Percentiles rank a stretch among this genome's conserved stretches.
Conservation (phyloP, 2,797 vertebrate species). For the Characodon lateralis region DNA sequence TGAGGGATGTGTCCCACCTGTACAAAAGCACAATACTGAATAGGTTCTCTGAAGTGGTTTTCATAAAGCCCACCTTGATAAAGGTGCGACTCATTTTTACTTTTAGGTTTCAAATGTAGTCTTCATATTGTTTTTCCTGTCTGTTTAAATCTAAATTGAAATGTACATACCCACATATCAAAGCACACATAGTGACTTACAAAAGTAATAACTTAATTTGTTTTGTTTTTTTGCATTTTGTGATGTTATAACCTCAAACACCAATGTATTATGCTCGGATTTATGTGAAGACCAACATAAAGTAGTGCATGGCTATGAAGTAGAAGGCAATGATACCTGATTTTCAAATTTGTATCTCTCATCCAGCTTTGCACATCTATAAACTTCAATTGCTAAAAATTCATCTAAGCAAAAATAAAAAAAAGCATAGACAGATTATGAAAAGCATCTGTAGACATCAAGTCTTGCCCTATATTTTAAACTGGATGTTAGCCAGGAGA, state of each 20-base stretch:
- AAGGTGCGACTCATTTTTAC: background rate
- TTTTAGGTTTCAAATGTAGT: background rate
- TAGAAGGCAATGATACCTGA: background rate
- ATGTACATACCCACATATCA: background rate
- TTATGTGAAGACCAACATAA: background rate
- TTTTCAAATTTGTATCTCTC: background rate
- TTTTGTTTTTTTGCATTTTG: background rate
- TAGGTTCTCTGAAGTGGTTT: constrained; percentile 44
- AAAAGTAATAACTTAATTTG: background rate
- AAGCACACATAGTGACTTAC: background rate
- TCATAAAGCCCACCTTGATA: constrained; percentile 38
- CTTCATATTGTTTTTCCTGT: background rate
- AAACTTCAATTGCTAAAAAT: no score
- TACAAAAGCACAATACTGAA: constrained; percentile 46
- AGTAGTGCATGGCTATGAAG: background rate
- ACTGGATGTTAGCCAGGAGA: no score
- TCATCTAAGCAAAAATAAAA: no score
- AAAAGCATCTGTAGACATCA: no score
- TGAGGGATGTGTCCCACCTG: constrained; percentile 72
- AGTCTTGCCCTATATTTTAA: no score
- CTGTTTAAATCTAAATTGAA: background rate
- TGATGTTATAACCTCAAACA: background rate
- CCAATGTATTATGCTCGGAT: background rate
- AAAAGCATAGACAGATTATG: no score
- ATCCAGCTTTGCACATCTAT: no score